Evolutionary conservation across 2,888 invertebrate genomes (phyloP).

Genomic region (Pyrgus malvae): DNA sequence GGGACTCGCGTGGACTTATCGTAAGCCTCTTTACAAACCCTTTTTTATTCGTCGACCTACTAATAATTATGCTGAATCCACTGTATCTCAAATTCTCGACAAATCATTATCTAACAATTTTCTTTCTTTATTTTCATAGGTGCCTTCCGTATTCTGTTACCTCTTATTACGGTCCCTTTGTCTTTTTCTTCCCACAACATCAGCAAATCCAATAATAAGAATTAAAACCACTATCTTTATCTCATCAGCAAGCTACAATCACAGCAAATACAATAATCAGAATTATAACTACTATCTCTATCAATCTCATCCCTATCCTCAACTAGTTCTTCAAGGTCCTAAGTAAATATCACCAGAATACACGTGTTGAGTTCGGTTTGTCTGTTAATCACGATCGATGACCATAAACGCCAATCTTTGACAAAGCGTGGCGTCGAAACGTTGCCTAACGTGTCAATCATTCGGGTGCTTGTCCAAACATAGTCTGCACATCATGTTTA

Average conservation of each 20-base stretch:
- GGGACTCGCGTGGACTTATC: conserved; percentile 22
- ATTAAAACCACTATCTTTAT: not conserved
- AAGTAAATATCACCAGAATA: conserved; percentile 8
- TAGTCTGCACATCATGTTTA: conserved; percentile 11
- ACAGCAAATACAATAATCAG: not conserved
- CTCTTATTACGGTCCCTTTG: conserved; percentile 2
- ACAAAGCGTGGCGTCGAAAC: not conserved
- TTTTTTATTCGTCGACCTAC: conserved; percentile 24
- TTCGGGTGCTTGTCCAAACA: not conserved
- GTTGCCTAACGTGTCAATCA: conserved; percentile 9
- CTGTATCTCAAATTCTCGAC: conserved; percentile 18
- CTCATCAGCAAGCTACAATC: no score
- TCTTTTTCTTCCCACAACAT: not conserved
- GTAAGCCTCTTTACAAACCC: conserved; percentile 21
- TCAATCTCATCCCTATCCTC: not conserved
- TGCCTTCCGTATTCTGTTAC: conserved; percentile 1
- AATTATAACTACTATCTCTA: not conserved
- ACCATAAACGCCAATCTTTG: conserved; percentile 14
- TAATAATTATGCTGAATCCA: conserved; percentile 19
- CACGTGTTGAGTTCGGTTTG: conserved; percentile 1
- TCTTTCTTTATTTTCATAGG: not conserved
- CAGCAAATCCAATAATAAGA: not conserved
- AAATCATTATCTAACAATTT: conserved; percentile 15
- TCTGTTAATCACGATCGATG: conserved; percentile 11
- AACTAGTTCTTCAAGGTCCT: not conserved